Conservation (phyloP, 2,797 vertebrate genomes). For the Characodon lateralis region DNA sequence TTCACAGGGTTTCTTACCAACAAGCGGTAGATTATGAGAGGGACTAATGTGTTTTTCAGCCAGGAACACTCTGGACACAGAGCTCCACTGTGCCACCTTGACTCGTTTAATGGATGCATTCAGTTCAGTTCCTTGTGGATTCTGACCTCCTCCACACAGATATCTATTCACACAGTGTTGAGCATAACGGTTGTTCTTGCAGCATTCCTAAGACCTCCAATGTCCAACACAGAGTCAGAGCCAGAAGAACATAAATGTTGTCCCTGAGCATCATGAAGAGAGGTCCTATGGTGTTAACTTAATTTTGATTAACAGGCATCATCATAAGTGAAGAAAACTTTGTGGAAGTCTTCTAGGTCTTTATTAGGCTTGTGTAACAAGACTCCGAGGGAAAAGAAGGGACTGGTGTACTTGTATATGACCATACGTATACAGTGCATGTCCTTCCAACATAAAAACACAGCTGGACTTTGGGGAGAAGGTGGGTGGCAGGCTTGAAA, state of each 20-base stretch:
- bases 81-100: constrained; percentile 62
- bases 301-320: constrained; percentile 8
- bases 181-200: constrained; percentile 62
- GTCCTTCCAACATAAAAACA: constrained; percentile 67
- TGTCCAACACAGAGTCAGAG: constrained; percentile 34
- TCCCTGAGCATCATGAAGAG: constrained; percentile 42
- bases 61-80: constrained; percentile 54
- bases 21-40: constrained; percentile 40
- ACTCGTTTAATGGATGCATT: constrained; percentile 83
- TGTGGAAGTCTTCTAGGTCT: constrained; percentile 19
- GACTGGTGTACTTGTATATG: constrained; percentile 32
- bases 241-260: constrained; percentile 44
- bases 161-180: constrained; percentile 85
- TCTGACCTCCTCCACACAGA: constrained; percentile 80
- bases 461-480: constrained; percentile 71
- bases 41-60: constrained; percentile 56
- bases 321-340: not conserved
- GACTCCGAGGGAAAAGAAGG: not conserved
- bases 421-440: constrained; percentile 44
- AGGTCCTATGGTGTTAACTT: constrained; percentile 26
- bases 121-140: constrained; percentile 84
- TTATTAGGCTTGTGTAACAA: constrained; percentile 26
- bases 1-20: constrained; percentile 48
- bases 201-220: constrained; percentile 48
- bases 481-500: constrained; percentile 54